Evolutionary conservation across 2,888 invertebrate species (phyloP), one percentile per base, ranked within the genome.

Genomic region (Coecobrya sp.): DNA sequence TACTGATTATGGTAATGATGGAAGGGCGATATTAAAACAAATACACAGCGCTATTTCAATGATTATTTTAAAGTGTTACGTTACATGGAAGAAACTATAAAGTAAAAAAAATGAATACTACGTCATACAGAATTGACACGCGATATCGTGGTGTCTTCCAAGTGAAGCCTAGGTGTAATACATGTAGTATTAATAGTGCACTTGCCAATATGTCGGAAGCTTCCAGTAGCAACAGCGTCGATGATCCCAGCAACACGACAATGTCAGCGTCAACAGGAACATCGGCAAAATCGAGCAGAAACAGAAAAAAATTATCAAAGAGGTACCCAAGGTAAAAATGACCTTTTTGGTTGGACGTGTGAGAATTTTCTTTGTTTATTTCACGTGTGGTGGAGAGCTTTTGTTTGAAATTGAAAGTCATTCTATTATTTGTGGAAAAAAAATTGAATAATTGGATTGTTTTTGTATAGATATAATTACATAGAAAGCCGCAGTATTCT

Each of bases 71-170:
- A n/a, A n/a, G n/a, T n/a, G n/a, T n/a, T n/a, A n/a, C n/a, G n/a
- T n/a, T n/a, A n/a, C n/a, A n/a, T n/a, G n/a, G n/a, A n/a, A n/a
- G n/a, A n/a, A n/a, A n/a, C n/a, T n/a, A n/a, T n/a, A n/a, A n/a
- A n/a, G n/a, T n/a, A n/a, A n/a, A n/a, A 81, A 82, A 27, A 59
- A 82, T 82, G 82, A 59, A 11, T 16, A 52, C 79, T 0, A 89
- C 84, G 30, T 49, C 85, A 62, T 90, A 90, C 65, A 55, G 91
- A 86, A 91, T 91, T 55, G 91, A 91, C 91, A 91, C 91, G 68
- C 86, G 91, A 52, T 91, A 91, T 27, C 79, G 70, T 52, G 91
- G 91, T n/a, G 81, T 91, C 42, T 91, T 91, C 59, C 91, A 86
- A 49, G 27, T 91, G 13, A 91, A 85, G 65, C 86, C 91, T n/a